phyloP scores from a whole-genome alignment of 2,113 vertebrate genomes.

The Gasterosteus aculeatus region DNA sequence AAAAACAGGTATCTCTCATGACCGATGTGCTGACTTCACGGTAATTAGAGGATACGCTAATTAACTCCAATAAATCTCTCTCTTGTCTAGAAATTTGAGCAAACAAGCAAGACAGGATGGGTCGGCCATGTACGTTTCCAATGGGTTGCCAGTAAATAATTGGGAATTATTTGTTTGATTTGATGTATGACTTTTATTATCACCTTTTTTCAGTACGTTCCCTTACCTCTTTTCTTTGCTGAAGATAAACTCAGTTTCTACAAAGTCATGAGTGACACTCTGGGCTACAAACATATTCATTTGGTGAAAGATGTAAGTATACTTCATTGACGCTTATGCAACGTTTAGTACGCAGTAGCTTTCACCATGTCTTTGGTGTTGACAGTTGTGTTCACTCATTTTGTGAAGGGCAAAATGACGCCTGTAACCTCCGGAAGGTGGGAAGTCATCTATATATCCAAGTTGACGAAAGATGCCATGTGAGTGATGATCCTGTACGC shows the following conservation, averaged over 20 bases:
- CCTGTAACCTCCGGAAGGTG: constrained; percentile 93
- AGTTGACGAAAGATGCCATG: constrained; percentile 92
- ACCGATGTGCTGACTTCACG: background rate
- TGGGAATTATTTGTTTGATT: background rate
- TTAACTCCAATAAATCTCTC: constrained; percentile 23
- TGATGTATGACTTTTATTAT: constrained; percentile 10
- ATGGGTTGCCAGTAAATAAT: background rate
- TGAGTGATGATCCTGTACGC: constrained; percentile 66
- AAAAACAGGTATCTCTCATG: constrained; percentile 82
- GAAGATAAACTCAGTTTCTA: constrained; percentile 91
- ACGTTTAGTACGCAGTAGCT: background rate
- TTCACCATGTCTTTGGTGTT: background rate
- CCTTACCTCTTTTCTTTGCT: constrained; percentile 89
- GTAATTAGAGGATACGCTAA: background rate
- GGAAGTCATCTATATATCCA: constrained; percentile 95
- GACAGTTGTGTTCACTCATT: constrained; percentile 23
- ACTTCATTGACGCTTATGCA: background rate
- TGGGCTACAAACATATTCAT: constrained; percentile 96
- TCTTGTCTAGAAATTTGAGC: constrained; percentile 84
- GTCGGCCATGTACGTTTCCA: constrained; percentile 89
- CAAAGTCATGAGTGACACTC: constrained; percentile 92
- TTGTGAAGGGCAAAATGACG: constrained; percentile 85
- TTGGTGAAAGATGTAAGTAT: constrained; percentile 80
- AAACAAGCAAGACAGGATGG: constrained; percentile 94
- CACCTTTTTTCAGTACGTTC: constrained; percentile 86